Evolutionary conservation across 2,113 vertebrate species (phyloP).

Genomic region (Gymnobelideus leadbeateri): DNA sequence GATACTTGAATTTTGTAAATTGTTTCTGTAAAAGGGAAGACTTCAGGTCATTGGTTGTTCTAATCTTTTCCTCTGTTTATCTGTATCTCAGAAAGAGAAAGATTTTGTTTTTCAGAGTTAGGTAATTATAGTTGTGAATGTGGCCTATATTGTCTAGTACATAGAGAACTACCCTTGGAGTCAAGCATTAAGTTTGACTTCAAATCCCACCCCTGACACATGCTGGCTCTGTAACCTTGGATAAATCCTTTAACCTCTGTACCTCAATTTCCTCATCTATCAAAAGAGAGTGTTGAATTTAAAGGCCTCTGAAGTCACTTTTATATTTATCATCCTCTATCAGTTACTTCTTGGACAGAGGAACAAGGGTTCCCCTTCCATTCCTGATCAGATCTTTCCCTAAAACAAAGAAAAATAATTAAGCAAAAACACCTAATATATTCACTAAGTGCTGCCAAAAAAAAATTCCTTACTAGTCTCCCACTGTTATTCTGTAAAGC

Average conservation of each 20-base stretch:
- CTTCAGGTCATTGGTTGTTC: neutral
- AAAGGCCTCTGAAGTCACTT: neutral
- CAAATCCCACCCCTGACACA: neutral
- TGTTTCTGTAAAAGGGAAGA: neutral
- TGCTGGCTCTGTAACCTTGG: neutral
- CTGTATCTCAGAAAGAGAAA: constrained; percentile 21
- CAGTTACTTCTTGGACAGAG: no score
- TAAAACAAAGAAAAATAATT: no score
- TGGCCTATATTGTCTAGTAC: neutral
- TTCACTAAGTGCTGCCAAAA: no score
- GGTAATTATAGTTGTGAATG: neutral
- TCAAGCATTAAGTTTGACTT: neutral
- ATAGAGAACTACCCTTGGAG: neutral
- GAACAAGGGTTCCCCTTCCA: no score
- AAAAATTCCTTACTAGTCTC: no score
- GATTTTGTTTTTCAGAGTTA: neutral
- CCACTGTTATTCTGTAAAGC: no score
- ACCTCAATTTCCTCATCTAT: neutral
- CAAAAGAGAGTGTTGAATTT: neutral
- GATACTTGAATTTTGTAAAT: neutral
- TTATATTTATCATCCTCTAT: neutral
- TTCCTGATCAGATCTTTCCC: no score
- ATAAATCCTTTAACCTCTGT: neutral
- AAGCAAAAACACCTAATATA: no score
- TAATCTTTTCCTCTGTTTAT: constrained; percentile 23